Evolutionary conservation across 2,797 vertebrate species (phyloP).

Genomic region (Pelochelys cantorii): DNA sequence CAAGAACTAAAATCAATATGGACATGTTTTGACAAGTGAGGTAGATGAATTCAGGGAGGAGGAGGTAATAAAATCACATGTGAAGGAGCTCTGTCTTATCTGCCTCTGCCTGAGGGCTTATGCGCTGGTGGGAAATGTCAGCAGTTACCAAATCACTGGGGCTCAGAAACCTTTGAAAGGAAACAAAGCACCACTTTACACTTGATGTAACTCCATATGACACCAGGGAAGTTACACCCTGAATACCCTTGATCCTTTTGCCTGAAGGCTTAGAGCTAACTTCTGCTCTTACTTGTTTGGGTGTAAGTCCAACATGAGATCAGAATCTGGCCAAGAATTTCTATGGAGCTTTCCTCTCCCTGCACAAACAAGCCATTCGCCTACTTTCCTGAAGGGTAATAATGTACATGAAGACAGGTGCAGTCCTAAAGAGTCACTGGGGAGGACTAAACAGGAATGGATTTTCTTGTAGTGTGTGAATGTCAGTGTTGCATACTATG

Average conservation of each 20-base stretch:
- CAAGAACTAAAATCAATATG: background rate
- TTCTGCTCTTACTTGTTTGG: background rate
- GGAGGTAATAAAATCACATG: slow-evolving; percentile 6
- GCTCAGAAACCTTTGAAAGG: background rate
- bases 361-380: background rate
- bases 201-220: background rate
- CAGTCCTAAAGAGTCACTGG: background rate
- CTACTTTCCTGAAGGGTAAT: background rate
- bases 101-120: background rate
- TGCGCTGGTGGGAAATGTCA: background rate
- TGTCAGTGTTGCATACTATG: background rate
- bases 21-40: slow-evolving; percentile 11
- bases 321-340: background rate
- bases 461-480: background rate
- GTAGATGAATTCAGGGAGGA: background rate
- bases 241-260: background rate
- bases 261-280: background rate
- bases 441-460: background rate
- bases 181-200: background rate
- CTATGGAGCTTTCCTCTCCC: background rate
- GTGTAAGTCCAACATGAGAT: background rate
- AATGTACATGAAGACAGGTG: background rate
- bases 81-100: background rate
- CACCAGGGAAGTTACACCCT: background rate
- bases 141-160: background rate